These are phyloP conservation scores for Mycetomoellerius zeteki DNA, from an alignment of 1,140 invertebrate genomes.

Conservation along the genomic window DNA sequence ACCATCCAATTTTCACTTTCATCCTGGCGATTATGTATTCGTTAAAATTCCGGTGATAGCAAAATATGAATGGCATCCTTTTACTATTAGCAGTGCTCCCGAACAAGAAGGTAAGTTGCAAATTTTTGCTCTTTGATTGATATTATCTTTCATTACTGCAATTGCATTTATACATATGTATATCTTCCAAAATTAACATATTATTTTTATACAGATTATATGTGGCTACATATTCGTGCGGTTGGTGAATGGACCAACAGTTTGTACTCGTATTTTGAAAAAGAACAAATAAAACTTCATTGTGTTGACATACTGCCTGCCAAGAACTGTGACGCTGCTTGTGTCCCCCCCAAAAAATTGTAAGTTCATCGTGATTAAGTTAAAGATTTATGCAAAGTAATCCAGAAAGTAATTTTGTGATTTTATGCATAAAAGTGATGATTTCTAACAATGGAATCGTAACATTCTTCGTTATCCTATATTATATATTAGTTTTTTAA, in stretches of 20 bases:
- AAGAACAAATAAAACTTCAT: constrained; percentile 92
- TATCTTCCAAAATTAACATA: neutral
- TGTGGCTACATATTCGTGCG: constrained; percentile 97
- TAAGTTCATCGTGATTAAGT: constrained; percentile 72
- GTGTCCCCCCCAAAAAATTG: constrained; percentile 64
- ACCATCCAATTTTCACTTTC: constrained; percentile 95
- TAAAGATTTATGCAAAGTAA: constrained; percentile 12
- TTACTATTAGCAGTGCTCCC: constrained; percentile 98
- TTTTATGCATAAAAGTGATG: neutral
- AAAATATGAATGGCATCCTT: constrained; percentile 98
- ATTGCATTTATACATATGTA: neutral
- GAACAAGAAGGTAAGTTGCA: constrained; percentile 93
- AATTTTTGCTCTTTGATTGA: neutral
- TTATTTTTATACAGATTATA: constrained; percentile 89
- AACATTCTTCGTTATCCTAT: neutral
- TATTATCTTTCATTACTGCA: neutral
- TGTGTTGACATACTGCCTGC: constrained; percentile 87
- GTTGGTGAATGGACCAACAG: constrained; percentile 98
- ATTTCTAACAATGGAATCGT: constrained; percentile 5
- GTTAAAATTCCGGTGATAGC: constrained; percentile 97
- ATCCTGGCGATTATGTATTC: constrained; percentile 98
- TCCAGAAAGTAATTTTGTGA: constrained; percentile 9
- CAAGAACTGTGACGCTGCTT: constrained; percentile 67
- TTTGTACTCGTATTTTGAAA: constrained; percentile 95
- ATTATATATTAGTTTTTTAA: neutral